A percentile compares a stretch with the other conserved stretches of the same genome.
phyloP scores from a whole-genome alignment of 1,140 invertebrate genomes.

The Neodiprion virginianus region DNA sequence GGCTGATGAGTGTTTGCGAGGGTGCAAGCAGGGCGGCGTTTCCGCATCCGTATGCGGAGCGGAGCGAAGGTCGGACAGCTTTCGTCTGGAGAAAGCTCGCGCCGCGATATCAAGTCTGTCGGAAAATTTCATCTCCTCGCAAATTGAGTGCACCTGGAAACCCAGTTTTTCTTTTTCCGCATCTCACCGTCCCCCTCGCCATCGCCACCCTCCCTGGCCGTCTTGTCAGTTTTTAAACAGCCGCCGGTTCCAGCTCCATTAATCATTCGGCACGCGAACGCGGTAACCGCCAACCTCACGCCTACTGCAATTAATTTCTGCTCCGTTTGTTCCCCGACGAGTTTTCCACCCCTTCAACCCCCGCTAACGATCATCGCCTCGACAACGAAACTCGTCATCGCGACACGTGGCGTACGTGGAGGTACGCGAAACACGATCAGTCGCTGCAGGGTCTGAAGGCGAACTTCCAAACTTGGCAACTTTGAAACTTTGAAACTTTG shows the following conservation, averaged over 20 bases:
- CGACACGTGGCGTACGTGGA: too few relatives aligned
- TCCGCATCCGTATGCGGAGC: too few relatives aligned
- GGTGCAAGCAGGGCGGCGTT: too few relatives aligned
- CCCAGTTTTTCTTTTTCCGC: not conserved
- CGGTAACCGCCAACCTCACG: not conserved
- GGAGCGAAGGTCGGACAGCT: not conserved
- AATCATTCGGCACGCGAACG: conserved; percentile 1
- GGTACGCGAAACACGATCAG: too few relatives aligned
- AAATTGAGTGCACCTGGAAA: not conserved
- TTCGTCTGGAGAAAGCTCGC: not conserved
- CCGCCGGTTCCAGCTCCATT: not conserved
- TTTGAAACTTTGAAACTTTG: too few relatives aligned
- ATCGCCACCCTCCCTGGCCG: not conserved
- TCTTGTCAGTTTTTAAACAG: not conserved
- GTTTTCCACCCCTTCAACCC: not conserved
- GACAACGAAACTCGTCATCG: too few relatives aligned
- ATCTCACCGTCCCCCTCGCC: not conserved
- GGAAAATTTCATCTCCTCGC: not conserved
- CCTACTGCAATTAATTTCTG: not conserved
- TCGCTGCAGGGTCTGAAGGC: too few relatives aligned
- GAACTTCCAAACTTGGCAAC: too few relatives aligned
- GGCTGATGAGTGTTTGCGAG: too few relatives aligned
- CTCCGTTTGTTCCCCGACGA: not conserved
- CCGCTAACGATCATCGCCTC: too few relatives aligned
- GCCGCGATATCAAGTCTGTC: not conserved